A percentile compares a stretch with the other conserved stretches of the same genome.
Conservation (phyloP, 1,140 invertebrate species). For the Augochlora pura region DNA sequence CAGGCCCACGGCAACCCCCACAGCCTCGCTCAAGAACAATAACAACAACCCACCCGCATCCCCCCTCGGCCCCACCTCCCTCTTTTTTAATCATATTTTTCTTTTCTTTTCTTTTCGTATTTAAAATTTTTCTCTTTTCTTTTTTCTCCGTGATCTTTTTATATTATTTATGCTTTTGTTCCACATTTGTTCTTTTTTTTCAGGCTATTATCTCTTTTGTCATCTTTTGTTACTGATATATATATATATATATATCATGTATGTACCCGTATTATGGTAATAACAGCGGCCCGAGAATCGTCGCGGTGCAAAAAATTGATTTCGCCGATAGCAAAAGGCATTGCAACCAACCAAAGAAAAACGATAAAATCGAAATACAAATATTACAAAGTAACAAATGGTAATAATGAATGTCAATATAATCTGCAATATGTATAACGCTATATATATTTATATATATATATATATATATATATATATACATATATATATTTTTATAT, state of each 20-base stretch:
- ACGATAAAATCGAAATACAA: constrained; percentile 68
- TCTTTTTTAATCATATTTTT: constrained; percentile 11
- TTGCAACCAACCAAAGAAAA: constrained; percentile 67
- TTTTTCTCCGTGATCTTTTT: no score
- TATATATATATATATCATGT: constrained; percentile 18
- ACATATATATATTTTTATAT: constrained; percentile 55
- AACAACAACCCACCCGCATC: constrained; percentile 39
- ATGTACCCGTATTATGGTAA: neutral
- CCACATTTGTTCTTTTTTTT: neutral
- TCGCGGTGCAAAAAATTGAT: constrained; percentile 61
- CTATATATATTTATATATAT: constrained; percentile 51
- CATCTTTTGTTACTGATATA: neutral
- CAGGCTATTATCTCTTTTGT: neutral
- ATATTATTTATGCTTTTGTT: neutral
- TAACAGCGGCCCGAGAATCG: constrained; percentile 37
- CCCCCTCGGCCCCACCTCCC: constrained; percentile 47
- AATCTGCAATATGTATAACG: constrained; percentile 53
- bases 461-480: constrained; percentile 54
- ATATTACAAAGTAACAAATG: constrained; percentile 66
- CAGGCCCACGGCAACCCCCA: constrained; percentile 54
- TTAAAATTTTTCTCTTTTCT: no score
- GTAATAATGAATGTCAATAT: constrained; percentile 63
- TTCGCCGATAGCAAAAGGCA: constrained; percentile 65
- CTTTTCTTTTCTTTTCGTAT: neutral
- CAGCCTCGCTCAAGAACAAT: constrained; percentile 54